A percentile compares a stretch with the other conserved stretches of the same genome.
Conservation (phyloP, 2,113 vertebrate species). For the Isurus oxyrinchus region DNA sequence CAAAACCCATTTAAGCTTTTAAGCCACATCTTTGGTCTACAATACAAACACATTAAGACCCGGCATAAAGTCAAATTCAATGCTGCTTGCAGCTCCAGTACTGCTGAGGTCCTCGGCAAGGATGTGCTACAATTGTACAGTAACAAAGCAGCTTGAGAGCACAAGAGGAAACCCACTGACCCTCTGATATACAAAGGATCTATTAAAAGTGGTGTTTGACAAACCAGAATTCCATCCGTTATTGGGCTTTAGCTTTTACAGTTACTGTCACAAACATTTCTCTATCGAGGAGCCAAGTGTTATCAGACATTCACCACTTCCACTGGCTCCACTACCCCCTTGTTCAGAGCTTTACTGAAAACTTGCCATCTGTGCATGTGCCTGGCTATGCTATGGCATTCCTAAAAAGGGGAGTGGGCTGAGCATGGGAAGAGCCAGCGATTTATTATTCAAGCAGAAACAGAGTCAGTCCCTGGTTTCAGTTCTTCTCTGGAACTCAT, state of each 20-base stretch:
- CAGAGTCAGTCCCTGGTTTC: background rate
- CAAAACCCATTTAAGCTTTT: conserved; percentile 13
- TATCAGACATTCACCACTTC: background rate
- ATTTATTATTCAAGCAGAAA: background rate
- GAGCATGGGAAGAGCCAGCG: background rate
- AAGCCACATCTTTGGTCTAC: background rate
- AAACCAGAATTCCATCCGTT: background rate
- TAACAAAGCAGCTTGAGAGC: background rate
- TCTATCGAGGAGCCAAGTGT: background rate
- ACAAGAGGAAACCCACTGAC: background rate
- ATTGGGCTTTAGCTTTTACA: background rate
- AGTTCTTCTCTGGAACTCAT: background rate
- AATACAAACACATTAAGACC: background rate
- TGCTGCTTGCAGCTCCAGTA: background rate
- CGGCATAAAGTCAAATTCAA: background rate
- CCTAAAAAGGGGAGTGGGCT: background rate
- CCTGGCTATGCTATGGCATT: background rate
- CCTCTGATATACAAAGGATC: background rate
- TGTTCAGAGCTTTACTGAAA: background rate
- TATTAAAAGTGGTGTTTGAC: no score
- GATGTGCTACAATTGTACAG: background rate
- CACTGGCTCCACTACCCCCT: background rate
- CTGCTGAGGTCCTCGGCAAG: background rate
- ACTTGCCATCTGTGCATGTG: background rate
- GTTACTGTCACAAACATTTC: background rate